These are phyloP conservation scores for Motacilla alba DNA, from an alignment of 2,113 vertebrate species.

Conservation along the genomic window DNA sequence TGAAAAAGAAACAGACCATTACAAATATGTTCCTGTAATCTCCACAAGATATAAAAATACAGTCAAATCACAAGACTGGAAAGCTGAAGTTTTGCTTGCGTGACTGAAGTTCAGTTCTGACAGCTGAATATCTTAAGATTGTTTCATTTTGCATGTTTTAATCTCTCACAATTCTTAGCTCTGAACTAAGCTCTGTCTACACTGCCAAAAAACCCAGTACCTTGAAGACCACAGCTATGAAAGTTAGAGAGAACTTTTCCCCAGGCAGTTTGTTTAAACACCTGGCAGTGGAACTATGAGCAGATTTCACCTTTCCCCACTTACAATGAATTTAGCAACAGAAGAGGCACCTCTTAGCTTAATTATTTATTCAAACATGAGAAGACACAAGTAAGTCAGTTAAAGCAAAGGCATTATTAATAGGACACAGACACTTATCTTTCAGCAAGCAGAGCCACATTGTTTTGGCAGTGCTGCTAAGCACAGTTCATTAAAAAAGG, in stretches of 20 bases:
- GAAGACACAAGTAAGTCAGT: neutral
- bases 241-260: neutral
- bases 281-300: neutral
- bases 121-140: neutral
- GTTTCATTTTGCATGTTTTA: neutral
- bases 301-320: neutral
- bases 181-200: neutral
- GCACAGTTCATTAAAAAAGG: neutral
- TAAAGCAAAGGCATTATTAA: neutral
- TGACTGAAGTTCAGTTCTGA: neutral
- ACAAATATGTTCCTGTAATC: neutral
- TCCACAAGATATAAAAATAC: neutral
- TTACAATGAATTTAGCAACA: neutral
- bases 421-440: neutral
- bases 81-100: neutral
- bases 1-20: neutral
- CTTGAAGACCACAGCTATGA: neutral
- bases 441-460: neutral
- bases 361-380: neutral
- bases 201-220: neutral
- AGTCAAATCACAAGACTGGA: neutral
- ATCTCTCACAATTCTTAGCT: neutral
- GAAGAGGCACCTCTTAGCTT: neutral
- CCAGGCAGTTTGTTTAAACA: accelerated
- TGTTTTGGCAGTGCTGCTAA: neutral